Conservation (phyloP, 2,113 vertebrate species). For the Marcusenius ussheri region DNA sequence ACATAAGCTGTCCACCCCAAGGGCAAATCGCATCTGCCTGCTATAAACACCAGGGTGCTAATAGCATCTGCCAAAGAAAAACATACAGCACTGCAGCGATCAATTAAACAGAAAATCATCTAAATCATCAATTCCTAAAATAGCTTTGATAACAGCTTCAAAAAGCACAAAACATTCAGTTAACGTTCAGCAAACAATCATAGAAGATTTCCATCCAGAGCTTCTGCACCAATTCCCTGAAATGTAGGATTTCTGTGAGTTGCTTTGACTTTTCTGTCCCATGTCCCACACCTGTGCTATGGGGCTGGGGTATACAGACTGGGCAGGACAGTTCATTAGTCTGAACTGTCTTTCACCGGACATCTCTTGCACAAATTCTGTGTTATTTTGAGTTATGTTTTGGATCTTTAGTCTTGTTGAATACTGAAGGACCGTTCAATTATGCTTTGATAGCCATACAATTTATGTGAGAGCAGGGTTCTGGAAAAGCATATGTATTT, state of each 20-base stretch:
- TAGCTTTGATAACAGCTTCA: background rate
- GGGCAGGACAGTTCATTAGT: background rate
- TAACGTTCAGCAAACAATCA: background rate
- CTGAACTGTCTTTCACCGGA: background rate
- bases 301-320: background rate
- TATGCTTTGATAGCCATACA: background rate
- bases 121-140: background rate
- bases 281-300: background rate
- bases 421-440: background rate
- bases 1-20: background rate
- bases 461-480: background rate
- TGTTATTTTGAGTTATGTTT: background rate
- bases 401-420: background rate
- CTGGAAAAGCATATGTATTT: background rate
- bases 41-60: background rate
- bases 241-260: background rate
- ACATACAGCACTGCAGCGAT: background rate
- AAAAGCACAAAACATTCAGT: background rate
- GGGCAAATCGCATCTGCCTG: too few species aligned
- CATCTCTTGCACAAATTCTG: background rate
- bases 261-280: background rate
- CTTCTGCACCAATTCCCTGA: background rate
- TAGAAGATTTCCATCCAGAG: background rate
- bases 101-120: background rate
- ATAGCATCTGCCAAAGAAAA: background rate